A percentile compares a stretch with the other conserved stretches of the same genome.
phyloP scores from a whole-genome alignment of 2,797 vertebrate species.

The Acanthiza pusilla region DNA sequence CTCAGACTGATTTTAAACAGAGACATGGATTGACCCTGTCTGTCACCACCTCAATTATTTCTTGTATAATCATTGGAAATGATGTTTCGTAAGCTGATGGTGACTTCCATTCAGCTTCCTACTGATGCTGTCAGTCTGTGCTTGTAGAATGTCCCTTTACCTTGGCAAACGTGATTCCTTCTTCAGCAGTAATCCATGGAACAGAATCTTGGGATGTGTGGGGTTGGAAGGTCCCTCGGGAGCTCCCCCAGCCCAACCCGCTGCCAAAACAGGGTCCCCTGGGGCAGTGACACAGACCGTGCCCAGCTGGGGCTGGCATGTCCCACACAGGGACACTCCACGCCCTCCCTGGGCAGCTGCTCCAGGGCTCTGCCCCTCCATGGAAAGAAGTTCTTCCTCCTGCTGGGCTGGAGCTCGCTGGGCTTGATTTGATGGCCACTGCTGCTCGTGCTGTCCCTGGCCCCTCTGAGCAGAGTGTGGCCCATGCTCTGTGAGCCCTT shows the following conservation, averaged over 20 bases:
- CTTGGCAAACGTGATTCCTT: not conserved
- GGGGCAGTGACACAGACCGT: not conserved
- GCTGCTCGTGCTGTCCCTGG: not conserved
- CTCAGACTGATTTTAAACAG: not conserved
- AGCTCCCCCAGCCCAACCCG: rapidly evolving
- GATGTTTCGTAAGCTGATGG: not conserved
- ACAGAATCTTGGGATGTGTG: not conserved
- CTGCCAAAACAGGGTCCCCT: not conserved
- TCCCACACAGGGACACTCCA: not conserved
- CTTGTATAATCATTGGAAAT: not conserved
- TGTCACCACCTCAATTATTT: not conserved
- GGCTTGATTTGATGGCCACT: rapidly evolving
- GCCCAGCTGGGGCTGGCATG: not conserved
- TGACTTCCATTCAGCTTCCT: not conserved
- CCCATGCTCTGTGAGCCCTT: not conserved
- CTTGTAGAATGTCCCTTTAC: not conserved
- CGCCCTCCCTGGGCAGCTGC: not conserved
- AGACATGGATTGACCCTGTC: not conserved
- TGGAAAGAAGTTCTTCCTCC: not conserved
- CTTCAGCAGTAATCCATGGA: not conserved
- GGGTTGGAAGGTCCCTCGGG: rapidly evolving
- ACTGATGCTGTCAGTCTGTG: not conserved
- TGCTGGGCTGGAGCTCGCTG: not conserved
- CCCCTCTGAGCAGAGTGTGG: not conserved
- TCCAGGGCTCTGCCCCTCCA: too few relatives aligned